Evolutionary conservation across 2,888 invertebrate species (phyloP).

Genomic region (Prostheceraeus crozeri): DNA sequence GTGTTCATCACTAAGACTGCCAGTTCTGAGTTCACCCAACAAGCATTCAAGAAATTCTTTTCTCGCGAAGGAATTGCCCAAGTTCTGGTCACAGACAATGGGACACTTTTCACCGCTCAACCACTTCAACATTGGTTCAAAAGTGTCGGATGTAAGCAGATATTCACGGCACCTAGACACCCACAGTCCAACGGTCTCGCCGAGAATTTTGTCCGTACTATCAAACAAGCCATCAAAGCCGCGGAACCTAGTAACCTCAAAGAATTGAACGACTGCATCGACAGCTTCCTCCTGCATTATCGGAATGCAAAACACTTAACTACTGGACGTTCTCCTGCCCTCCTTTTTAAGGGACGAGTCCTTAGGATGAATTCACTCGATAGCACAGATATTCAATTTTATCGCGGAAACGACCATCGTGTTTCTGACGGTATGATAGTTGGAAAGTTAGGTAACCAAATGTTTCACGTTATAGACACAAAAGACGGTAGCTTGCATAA

Average conservation of each 20-base stretch:
- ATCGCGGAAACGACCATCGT: too few relatives aligned
- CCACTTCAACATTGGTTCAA: not conserved
- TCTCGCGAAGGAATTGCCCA: not conserved
- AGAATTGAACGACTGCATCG: not conserved
- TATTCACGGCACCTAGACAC: not conserved
- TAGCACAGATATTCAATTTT: too few relatives aligned
- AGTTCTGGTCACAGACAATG: slow-evolving; percentile 6
- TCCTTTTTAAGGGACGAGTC: not conserved
- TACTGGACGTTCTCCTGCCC: not conserved
- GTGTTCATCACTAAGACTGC: not conserved
- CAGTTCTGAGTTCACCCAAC: not conserved
- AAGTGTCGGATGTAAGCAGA: not conserved
- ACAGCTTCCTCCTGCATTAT: not conserved
- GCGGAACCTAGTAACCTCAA: not conserved
- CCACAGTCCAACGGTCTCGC: slow-evolving; percentile 10
- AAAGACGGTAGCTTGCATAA: not conserved
- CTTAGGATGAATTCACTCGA: too few relatives aligned
- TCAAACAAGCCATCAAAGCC: not conserved
- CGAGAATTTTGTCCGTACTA: slow-evolving; percentile 3
- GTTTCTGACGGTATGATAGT: too few relatives aligned
- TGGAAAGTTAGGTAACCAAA: slow-evolving; percentile 7
- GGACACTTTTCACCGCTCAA: not conserved
- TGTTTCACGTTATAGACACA: not conserved
- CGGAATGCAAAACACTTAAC: slow-evolving; percentile 1
- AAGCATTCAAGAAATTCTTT: slow-evolving; percentile 2